A percentile compares a stretch with the other conserved stretches of the same genome.
Evolutionary conservation across 1,140 invertebrate genomes (phyloP).

Genomic region (Colletes gigas): DNA sequence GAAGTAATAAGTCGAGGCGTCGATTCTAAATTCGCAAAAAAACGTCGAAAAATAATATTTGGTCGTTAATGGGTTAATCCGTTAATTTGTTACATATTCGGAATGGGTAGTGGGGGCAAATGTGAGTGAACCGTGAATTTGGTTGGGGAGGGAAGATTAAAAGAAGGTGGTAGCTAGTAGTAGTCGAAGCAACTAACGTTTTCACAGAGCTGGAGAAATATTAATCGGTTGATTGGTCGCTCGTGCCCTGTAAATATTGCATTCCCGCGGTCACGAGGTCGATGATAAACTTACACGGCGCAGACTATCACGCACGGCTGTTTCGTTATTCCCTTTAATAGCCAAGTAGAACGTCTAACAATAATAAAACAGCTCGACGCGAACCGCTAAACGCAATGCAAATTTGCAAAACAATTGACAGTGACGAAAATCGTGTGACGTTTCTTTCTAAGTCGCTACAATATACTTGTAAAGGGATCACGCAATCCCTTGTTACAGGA

Average conservation of each 20-base stretch:
- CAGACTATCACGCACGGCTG: not conserved
- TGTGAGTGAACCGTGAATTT: not conserved
- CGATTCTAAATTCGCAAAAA: too few species aligned
- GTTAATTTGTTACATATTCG: too few species aligned
- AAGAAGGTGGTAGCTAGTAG: not conserved
- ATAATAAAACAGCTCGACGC: conserved; percentile 11
- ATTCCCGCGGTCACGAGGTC: conserved; percentile 16
- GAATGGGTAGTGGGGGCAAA: too few species aligned
- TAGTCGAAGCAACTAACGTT: conserved; percentile 18
- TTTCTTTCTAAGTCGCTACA: conserved; percentile 70
- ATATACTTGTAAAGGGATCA: conserved; percentile 77
- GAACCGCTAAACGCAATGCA: conserved; percentile 11
- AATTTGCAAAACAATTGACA: conserved; percentile 46
- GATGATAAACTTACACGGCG: not conserved
- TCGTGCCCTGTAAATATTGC: conserved; percentile 30
- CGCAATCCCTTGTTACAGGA: conserved; percentile 84
- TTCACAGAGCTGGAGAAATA: conserved; percentile 8
- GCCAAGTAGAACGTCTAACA: conserved; percentile 27
- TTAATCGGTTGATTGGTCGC: conserved; percentile 9
- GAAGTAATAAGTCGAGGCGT: too few species aligned
- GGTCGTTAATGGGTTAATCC: too few species aligned
- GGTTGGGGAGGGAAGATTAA: not conserved
- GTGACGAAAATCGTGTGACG: conserved; percentile 44
- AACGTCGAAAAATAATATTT: too few species aligned
- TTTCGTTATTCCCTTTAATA: conserved; percentile 13